Evolutionary conservation across 2,113 vertebrate genomes (phyloP), one percentile per base, ranked within the genome.

Genomic region (Beaufortia kweichowensis): DNA sequence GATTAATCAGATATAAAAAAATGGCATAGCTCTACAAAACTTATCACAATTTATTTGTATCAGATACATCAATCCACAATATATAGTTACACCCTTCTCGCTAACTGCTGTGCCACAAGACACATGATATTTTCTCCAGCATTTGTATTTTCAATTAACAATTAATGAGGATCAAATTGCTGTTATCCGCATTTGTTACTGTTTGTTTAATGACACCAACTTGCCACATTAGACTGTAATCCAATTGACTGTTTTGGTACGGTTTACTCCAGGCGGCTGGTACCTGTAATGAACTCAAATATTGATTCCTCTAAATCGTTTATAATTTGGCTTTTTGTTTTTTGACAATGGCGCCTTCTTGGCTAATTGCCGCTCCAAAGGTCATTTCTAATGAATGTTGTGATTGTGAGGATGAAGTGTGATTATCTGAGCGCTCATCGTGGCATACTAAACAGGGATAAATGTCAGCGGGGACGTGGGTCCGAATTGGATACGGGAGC

Each of bases 361-460:
- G 33, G 61, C 74, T 84, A 86, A 85, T 78, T 72, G 82, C 63
- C 29, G 66, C 64, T 65, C 79, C 70, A 62, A 87, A 87, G 87
- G 87, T 87, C 86, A 85, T 15, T 66, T 85, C 79, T 86, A 87
- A 88, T 88, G 79, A 87, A 87, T 77, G 77, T 70, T 87, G 28
- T 63, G 85, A 69, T 65, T 87, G 81, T 53, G 64, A 78, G 65
- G 79, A 78, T 71, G 43, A 28, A 78, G 61, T 59, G 78, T 69
- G 85, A 85, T 84, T 76, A 87, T 81, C 78, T 48, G 19, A 77
- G 61, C 50, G 41, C 17, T 75, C 70, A 80, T 66, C 75, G 26
- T 55, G 1, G 86, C 70, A 85, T 86, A 81, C 68, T 80, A 80
- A 87, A 77, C 67, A 75, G 65, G 60, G 15, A 62, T 41, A 76